Conservation (phyloP, 2,888 invertebrate genomes). For the Saturnia pavonia region DNA sequence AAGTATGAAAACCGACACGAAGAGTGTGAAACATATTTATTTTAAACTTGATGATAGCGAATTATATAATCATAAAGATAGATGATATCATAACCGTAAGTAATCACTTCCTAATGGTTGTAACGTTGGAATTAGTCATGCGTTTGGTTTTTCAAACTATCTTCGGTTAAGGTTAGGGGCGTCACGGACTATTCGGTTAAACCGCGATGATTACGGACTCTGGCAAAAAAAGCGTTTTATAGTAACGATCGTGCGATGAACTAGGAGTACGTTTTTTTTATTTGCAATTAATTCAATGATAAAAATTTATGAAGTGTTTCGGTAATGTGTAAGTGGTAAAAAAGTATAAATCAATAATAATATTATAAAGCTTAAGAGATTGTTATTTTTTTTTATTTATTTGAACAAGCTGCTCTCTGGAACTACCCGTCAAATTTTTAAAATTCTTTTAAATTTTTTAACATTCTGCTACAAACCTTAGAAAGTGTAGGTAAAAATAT, state of each 20-base stretch:
- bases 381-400: no score
- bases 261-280: slow-evolving; percentile 3
- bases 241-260: slow-evolving; percentile 3
- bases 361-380: no score
- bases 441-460: no score
- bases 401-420: no score
- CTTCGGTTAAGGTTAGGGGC: slow-evolving; percentile 43
- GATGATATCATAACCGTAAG: slow-evolving; percentile 20
- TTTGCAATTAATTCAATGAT: neutral
- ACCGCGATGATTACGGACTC: slow-evolving; percentile 31
- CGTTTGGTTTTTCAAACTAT: slow-evolving; percentile 43
- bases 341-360: no score
- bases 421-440: no score
- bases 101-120: slow-evolving; percentile 44
- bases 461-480: no score
- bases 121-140: slow-evolving; percentile 48
- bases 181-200: slow-evolving; percentile 41
- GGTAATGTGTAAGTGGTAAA: neutral
- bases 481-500: no score
- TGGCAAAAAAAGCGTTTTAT: neutral
- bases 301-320: slow-evolving; percentile 9
- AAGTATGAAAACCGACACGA: neutral
- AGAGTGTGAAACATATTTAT: neutral
- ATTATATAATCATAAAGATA: slow-evolving; percentile 15
- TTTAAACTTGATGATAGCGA: neutral